Evolutionary conservation across 2,113 vertebrate species (phyloP).

Genomic region (Corythaeola cristata): DNA sequence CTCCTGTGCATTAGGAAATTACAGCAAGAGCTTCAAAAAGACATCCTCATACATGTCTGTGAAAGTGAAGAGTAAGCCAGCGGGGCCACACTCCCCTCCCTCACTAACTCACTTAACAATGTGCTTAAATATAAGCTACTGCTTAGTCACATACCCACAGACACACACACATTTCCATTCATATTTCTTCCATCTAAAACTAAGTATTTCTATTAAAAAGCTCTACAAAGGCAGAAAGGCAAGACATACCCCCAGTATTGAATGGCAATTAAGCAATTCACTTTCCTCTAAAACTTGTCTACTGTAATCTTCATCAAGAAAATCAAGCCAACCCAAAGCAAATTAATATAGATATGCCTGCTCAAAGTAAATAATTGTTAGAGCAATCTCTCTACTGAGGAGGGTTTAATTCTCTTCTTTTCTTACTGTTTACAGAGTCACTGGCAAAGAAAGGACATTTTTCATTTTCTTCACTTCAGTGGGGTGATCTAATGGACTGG

Average conservation of each 20-base stretch:
- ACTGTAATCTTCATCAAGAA: constrained; percentile 63
- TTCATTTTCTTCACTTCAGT: constrained; percentile 66
- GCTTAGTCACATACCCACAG: neutral
- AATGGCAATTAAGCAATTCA: constrained; percentile 48
- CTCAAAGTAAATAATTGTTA: constrained; percentile 57
- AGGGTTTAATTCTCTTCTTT: neutral
- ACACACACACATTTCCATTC: neutral
- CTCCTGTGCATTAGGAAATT: neutral
- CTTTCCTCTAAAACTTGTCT: constrained; percentile 37
- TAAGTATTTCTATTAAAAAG: neutral
- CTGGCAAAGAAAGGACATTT: constrained; percentile 21
- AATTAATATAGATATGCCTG: constrained; percentile 52
- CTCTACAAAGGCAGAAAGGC: neutral
- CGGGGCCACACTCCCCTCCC: neutral
- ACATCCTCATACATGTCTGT: neutral
- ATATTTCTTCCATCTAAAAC: neutral
- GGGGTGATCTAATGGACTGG: constrained; percentile 41
- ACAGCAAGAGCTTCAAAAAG: neutral
- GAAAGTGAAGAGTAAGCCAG: neutral
- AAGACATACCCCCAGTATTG: neutral
- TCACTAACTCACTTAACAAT: neutral
- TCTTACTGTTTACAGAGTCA: neutral
- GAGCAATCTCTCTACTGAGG: neutral
- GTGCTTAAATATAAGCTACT: neutral
- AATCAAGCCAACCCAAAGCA: constrained; percentile 39